Evolutionary conservation across 1,140 invertebrate genomes (phyloP).

Genomic region (Ceratina calcarata): DNA sequence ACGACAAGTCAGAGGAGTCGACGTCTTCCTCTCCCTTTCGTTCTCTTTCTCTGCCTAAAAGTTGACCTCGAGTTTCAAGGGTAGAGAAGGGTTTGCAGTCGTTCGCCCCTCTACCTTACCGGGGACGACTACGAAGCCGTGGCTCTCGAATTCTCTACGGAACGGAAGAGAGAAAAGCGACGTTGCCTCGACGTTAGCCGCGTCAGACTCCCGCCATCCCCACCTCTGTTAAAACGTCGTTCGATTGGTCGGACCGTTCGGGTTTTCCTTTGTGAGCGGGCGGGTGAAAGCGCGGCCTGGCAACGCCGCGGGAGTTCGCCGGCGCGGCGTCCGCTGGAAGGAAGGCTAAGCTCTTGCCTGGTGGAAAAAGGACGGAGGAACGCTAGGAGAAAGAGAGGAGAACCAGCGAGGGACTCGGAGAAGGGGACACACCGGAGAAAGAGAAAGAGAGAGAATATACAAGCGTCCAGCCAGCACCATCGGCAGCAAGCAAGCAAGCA

Average conservation of each 20-base stretch:
- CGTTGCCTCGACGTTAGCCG: conserved; percentile 68
- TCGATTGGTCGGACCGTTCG: conserved; percentile 69
- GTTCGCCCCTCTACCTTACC: conserved; percentile 62
- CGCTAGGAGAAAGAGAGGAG: conserved; percentile 41
- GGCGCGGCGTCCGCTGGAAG: conserved; percentile 65
- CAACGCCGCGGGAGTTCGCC: conserved; percentile 70
- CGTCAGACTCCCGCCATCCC: conserved; percentile 74
- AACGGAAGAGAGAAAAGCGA: conserved; percentile 65
- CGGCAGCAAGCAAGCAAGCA: too few relatives aligned
- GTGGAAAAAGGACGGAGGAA: conserved; percentile 38
- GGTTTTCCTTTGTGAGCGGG: conserved; percentile 79
- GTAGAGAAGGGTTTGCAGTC: conserved; percentile 74
- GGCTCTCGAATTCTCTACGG: conserved; percentile 66
- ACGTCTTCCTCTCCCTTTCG: conserved; percentile 49
- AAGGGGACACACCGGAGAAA: conserved; percentile 39
- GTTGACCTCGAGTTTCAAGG: conserved; percentile 81
- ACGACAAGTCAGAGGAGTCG: conserved; percentile 59
- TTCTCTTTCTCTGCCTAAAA: conserved; percentile 75
- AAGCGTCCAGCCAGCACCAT: conserved; percentile 39
- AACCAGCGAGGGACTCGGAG: conserved; percentile 22
- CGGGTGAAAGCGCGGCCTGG: conserved; percentile 73
- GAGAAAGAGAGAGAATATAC: conserved; percentile 49
- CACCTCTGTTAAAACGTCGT: conserved; percentile 47
- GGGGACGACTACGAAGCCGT: conserved; percentile 51
- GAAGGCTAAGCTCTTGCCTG: conserved; percentile 60